phyloP scores from a whole-genome alignment of 2,113 vertebrate genomes.

The Fregetta grallaria region DNA sequence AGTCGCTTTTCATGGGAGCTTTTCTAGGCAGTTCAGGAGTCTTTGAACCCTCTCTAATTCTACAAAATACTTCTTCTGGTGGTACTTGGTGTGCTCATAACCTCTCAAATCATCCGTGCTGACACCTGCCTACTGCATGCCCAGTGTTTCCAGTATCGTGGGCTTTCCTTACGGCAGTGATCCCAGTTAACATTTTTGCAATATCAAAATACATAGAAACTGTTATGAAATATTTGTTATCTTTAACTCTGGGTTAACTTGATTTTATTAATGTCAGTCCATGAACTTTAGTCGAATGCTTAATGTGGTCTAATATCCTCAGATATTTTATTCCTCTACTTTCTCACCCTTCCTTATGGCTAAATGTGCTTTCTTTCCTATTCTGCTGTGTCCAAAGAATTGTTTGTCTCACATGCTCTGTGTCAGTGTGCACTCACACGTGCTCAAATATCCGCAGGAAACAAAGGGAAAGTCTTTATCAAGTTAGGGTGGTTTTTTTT shows the following conservation, averaged over 20 bases:
- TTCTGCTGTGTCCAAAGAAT: background rate
- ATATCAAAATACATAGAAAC: background rate
- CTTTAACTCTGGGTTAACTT: conserved; percentile 1
- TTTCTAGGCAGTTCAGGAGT: background rate
- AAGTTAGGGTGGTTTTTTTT: background rate
- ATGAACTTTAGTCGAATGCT: background rate
- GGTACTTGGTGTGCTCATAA: background rate
- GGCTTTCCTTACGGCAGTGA: background rate
- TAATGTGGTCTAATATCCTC: background rate
- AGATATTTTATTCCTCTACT: background rate
- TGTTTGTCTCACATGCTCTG: background rate
- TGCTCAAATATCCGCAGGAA: background rate
- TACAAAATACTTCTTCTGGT: background rate
- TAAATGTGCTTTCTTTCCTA: background rate
- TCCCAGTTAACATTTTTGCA: background rate
- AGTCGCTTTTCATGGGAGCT: background rate
- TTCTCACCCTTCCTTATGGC: background rate
- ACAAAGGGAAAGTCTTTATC: background rate
- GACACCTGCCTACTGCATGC: background rate
- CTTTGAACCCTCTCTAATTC: background rate
- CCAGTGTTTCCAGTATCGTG: background rate
- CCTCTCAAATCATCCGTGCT: background rate
- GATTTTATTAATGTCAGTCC: conserved; percentile 10
- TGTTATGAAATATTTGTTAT: background rate
- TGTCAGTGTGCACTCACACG: background rate